Base-by-base conservation (phyloP, 2,113 vertebrate genomes). In the Eptesicus fuscus region DNA sequence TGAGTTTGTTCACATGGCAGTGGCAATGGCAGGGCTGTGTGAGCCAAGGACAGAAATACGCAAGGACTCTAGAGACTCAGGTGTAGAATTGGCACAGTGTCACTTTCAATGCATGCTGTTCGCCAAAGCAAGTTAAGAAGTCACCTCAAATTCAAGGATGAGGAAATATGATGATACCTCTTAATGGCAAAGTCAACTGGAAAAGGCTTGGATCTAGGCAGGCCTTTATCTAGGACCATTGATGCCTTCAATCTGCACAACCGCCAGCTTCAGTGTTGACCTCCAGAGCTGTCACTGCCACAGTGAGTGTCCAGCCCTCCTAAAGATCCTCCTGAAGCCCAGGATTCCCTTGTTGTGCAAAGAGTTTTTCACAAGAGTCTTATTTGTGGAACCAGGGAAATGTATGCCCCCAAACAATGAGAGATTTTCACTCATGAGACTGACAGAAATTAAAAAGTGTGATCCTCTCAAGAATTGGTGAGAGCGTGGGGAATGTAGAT, bases 361-460 rank as follows among this genome's bases (percentile, higher is more conserved):
- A 74, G 69, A 74, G 8, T 92, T 92, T 87, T 94, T 71, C 9
- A 25, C 2, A 67, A 74, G 25, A 78, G 37, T 92, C 42, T 74
- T 83, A 32, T 25, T 42, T 67, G 30, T 74, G n/a, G 65, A 49
- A 44, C 83, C 47, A 80, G 40, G 37, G 49, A 93, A 83, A 49
- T n/a, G 5, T 44, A 16, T 30, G 9, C 44, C 14, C 25, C 28
- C 32, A 67, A 86, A n/a, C 40, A 65, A 51, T 2, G 35, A 30
- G 56, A 93, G 59, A 32, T 87, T 70, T 63, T 78, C 37, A 18
- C 17, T 74, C 35, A 10, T 30, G 37, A 74, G 67, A 56, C 25
- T 70, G 44, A 9, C 14, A 77, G 44, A 83, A 47, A 71, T 65
- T 30, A 14, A 56, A 25, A 70, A 56, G 5, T 71, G 23, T 56